These are phyloP conservation scores for Willisornis vidua DNA, from an alignment of 2,113 vertebrate genomes.

Conservation along the genomic window DNA sequence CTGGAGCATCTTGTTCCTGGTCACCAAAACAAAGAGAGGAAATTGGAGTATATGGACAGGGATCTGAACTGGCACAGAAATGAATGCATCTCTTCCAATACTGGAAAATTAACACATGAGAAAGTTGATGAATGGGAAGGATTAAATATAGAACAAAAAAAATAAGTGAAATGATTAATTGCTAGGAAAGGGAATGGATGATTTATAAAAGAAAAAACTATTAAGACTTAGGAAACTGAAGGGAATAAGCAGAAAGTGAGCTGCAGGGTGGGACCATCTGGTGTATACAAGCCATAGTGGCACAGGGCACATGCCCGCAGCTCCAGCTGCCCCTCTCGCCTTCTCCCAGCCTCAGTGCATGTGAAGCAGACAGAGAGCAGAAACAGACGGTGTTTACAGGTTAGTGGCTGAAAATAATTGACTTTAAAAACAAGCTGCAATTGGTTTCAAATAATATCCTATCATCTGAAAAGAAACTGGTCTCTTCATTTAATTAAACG, in stretches of 20 bases:
- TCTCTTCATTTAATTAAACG: not conserved
- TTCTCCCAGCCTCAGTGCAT: not conserved
- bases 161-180: constrained; percentile 36
- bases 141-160: constrained; percentile 61
- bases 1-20: not conserved
- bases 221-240: not conserved
- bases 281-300: accelerated
- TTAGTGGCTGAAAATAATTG: not conserved
- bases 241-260: not conserved
- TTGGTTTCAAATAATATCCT: not conserved
- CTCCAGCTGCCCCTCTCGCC: not conserved
- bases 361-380: not conserved
- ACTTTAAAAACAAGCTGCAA: not conserved
- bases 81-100: not conserved
- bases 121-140: constrained; percentile 46
- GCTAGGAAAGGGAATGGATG: constrained; percentile 22
- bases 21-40: constrained; percentile 11
- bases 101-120: not conserved
- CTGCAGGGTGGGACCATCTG: not conserved
- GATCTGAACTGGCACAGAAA: constrained; percentile 10
- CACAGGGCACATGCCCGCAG: not conserved
- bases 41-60: not conserved
- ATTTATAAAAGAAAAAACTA: constrained; percentile 31
- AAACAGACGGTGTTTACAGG: not conserved
- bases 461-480: not conserved